Conservation (phyloP, 1,140 invertebrate species). For the Brachionus koreanus region DNA sequence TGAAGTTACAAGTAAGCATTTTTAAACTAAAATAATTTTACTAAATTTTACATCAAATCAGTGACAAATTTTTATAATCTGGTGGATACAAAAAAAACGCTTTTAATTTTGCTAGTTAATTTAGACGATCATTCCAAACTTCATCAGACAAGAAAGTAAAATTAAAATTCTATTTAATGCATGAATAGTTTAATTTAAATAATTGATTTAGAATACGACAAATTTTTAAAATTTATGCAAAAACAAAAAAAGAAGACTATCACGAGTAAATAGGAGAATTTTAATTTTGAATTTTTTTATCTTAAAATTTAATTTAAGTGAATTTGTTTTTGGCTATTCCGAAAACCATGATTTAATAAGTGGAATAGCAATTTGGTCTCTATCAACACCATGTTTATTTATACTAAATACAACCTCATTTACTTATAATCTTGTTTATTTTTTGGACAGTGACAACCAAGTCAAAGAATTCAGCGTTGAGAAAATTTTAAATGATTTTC, state of each 20-base stretch:
- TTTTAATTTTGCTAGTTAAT: slow-evolving; percentile 15
- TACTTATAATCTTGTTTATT: background rate
- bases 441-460: background rate
- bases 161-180: background rate
- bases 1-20: slow-evolving; percentile 10
- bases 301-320: background rate
- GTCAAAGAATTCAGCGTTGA: background rate
- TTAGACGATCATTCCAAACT: slow-evolving; percentile 9
- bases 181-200: background rate
- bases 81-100: slow-evolving; percentile 3
- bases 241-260: slow-evolving; percentile 8
- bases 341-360: slow-evolving; percentile 28
- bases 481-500: slow-evolving; percentile 3
- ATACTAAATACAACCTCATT: slow-evolving; percentile 20
- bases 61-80: slow-evolving; percentile 43
- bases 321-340: slow-evolving; percentile 14
- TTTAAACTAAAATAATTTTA: background rate
- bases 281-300: background rate
- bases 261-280: background rate
- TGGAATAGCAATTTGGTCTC: slow-evolving; percentile 41
- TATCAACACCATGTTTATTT: slow-evolving; percentile 18
- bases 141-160: slow-evolving; percentile 30
- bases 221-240: slow-evolving; percentile 18
- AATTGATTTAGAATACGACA: background rate
- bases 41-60: background rate